Evolutionary conservation across 2,113 vertebrate genomes (phyloP).

Genomic region (Parotia lawesii): DNA sequence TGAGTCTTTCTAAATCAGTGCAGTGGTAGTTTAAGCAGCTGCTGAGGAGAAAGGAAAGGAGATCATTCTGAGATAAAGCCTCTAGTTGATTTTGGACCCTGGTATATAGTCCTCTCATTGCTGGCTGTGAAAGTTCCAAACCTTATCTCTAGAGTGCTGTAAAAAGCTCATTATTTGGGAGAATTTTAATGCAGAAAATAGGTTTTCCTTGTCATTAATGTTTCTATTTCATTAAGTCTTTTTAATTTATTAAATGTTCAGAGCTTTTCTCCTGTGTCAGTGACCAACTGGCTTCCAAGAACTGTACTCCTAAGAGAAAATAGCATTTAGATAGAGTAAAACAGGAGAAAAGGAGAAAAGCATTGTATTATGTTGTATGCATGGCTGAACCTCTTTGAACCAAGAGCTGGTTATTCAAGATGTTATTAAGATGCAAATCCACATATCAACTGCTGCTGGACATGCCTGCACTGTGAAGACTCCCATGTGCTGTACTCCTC

Average conservation of each 20-base stretch:
- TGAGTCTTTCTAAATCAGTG: not conserved
- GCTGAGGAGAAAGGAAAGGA: not conserved
- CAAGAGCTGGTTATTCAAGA: not conserved
- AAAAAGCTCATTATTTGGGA: not conserved
- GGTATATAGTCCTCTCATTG: not conserved
- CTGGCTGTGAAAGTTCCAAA: not conserved
- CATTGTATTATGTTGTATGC: not conserved
- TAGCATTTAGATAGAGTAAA: not conserved
- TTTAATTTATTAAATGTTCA: not conserved
- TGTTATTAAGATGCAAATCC: not conserved
- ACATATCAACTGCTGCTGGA: not conserved
- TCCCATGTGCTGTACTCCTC: not conserved
- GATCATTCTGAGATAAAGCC: not conserved
- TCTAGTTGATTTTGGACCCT: not conserved
- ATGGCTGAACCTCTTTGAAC: not conserved
- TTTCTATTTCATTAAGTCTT: not conserved
- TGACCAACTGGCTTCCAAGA: not conserved
- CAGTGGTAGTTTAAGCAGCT: not conserved
- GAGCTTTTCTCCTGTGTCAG: not conserved
- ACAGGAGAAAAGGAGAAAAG: not conserved
- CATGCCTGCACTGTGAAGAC: not conserved
- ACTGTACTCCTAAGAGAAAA: not conserved
- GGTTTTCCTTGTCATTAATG: not conserved
- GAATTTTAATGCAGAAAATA: not conserved
- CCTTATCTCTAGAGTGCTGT: not conserved